Conservation (phyloP, 2,888 invertebrate species). For the Mamestra brassicae region DNA sequence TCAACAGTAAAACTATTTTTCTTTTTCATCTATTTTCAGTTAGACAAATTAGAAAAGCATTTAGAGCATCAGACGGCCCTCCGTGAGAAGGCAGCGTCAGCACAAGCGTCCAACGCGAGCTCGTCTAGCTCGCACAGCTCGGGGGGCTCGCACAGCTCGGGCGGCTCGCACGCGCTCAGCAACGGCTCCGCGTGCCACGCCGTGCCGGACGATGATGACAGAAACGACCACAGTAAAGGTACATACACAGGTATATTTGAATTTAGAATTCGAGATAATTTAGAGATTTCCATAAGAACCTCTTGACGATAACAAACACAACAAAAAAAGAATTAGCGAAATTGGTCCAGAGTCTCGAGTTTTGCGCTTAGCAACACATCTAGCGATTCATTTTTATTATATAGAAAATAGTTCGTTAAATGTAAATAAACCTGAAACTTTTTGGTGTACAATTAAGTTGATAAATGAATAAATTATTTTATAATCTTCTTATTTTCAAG, state of each 20-base stretch:
- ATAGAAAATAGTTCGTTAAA: too few relatives aligned
- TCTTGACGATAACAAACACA: too few relatives aligned
- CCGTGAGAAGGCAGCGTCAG: conserved; percentile 68
- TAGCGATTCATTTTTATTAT: too few relatives aligned
- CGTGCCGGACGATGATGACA: conserved; percentile 68
- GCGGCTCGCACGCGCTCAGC: conserved; percentile 60
- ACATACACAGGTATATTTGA: too few relatives aligned
- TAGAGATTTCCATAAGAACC: too few relatives aligned
- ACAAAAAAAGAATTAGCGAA: too few relatives aligned
- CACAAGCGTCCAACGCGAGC: conserved; percentile 53
- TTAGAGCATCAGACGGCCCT: conserved; percentile 70
- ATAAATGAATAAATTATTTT: too few relatives aligned
- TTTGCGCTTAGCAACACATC: too few relatives aligned
- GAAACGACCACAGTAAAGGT: conserved; percentile 61
- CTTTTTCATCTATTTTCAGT: conserved; percentile 69
- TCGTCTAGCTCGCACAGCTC: conserved; percentile 45
- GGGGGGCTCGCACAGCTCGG: conserved; percentile 24
- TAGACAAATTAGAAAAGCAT: conserved; percentile 84
- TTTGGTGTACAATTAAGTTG: too few relatives aligned
- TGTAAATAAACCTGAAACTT: too few relatives aligned
- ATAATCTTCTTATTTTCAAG: conserved; percentile 66
- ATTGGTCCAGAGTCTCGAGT: too few relatives aligned
- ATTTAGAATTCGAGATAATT: too few relatives aligned
- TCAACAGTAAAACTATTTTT: neutral
- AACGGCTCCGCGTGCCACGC: conserved; percentile 65